Evolutionary conservation across 2,797 vertebrate species (phyloP), one percentile per base, ranked within the genome.

Genomic region (Arrhamphus sclerolepis): DNA sequence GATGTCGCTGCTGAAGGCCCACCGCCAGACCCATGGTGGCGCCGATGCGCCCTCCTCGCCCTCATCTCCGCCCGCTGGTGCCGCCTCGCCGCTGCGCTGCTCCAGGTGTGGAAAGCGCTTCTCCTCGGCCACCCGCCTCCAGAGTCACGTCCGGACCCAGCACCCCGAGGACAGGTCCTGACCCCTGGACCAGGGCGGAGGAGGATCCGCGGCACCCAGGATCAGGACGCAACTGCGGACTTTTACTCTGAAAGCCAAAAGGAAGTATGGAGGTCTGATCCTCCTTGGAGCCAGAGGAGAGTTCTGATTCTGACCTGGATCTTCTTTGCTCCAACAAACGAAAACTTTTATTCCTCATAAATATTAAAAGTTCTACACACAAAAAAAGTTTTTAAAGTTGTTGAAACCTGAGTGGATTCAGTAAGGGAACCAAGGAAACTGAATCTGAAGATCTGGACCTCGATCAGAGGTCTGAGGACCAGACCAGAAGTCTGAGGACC

Each of bases 1-100:
- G 4, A 87, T 87, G 42, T 87, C 86, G 0, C 87, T 91, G 19
- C 89, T 94, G 34, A 91, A 90, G 72, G 75, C 89, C 16, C 93
- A 93, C 49, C 87, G 87, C 2, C 92, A 89, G 75, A 86, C 78
- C 0, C 93, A 93, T 0, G 46, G 7, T 0, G 29, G n/a, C 1
- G 21, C 66, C 0, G 65, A 66, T 13, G 6, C 55, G 1, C 19
- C 70, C 1, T 64, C 81, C 0, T 66, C 81, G 0, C 49, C 78
- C 0, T 38, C 72, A 0, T 31, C 77, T 0, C 75, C 56, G 0
- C 41, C 72, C 0, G 3, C 22, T 1, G 0, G 5, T 24, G 0
- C 52, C 38, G 0, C 62, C 8, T 22, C 70, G 0, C 29, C 70
- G 0, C 31, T 81, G 0, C 18, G 43, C 56, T 92, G 91, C 51